A percentile compares a stretch with the other conserved stretches of the same genome.
Conservation (phyloP, 2,797 vertebrate genomes). For the Mallotus villosus region DNA sequence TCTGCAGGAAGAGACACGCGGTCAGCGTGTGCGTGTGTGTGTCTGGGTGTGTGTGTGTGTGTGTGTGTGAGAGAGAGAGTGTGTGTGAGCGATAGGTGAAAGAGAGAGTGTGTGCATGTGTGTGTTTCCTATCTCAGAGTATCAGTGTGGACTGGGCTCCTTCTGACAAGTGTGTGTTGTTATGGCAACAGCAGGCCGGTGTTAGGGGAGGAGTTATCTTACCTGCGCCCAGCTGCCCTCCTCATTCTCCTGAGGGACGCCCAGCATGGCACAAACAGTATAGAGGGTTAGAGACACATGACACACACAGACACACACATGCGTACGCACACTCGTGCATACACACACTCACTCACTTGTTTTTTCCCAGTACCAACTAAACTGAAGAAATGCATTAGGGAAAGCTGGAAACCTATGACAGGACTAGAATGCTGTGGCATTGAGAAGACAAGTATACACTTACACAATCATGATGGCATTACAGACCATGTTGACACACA, state of each 20-base stretch:
- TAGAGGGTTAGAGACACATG: constrained; percentile 66
- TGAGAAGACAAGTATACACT: background rate
- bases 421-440: background rate
- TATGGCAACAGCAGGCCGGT: constrained; percentile 8
- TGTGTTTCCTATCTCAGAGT: constrained; percentile 9
- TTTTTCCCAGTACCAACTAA: background rate
- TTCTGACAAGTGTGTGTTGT: constrained; percentile 9
- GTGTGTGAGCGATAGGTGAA: background rate
- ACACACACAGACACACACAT: constrained; percentile 21
- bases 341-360: constrained; percentile 11
- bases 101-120: background rate
- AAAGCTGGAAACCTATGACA: constrained; percentile 4
- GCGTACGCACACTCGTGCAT: constrained; percentile 17
- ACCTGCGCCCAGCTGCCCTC: constrained; percentile 99
- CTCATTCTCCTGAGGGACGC: constrained; percentile 87
- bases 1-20: constrained; percentile 61
- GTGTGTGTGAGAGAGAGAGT: constrained; percentile 6
- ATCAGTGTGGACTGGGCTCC: constrained; percentile 12
- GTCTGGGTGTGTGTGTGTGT: constrained; percentile 22
- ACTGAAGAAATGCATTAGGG: constrained; percentile 3
- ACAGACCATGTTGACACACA: constrained; percentile 26
- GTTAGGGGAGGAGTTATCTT: constrained; percentile 62
- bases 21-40: constrained; percentile 32
- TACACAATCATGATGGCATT: background rate
- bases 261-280: constrained; percentile 73